Evolutionary conservation across 2,888 invertebrate species (phyloP).

Genomic region (Ctena decussata): DNA sequence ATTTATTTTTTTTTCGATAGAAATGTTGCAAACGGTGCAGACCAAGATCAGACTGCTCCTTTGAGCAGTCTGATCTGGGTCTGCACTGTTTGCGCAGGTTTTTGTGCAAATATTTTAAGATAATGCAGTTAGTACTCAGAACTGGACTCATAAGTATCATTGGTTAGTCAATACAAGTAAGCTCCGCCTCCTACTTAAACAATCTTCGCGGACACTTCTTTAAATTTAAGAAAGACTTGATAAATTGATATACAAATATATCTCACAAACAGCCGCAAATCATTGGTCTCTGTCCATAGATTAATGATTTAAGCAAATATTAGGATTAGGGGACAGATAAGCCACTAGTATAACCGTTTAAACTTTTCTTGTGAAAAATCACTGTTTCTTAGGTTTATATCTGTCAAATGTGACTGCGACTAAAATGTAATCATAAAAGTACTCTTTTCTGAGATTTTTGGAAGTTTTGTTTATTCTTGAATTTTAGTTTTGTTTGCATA

Average conservation of each 20-base stretch:
- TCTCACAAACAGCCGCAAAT: neutral
- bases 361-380: conserved; percentile 4
- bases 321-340: conserved; percentile 29
- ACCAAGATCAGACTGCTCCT: too few species aligned
- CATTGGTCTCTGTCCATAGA: neutral
- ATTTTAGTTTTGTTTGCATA: too few species aligned
- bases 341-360: neutral
- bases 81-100: too few species aligned
- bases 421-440: too few species aligned
- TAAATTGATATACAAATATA: conserved; percentile 49
- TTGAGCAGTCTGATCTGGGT: too few species aligned
- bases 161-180: neutral
- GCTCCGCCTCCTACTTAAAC: neutral
- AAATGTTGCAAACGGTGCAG: too few species aligned
- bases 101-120: too few species aligned
- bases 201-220: neutral
- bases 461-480: too few species aligned
- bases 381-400: neutral
- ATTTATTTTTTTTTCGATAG: too few species aligned
- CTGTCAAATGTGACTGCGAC: neutral
- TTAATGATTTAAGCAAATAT: conserved; percentile 31
- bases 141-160: neutral
- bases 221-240: conserved; percentile 14
- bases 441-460: too few species aligned
- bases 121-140: too few species aligned